These are phyloP conservation scores for Anguilla pacifica DNA, from an alignment of 2,797 vertebrate species.

Conservation along the genomic window DNA sequence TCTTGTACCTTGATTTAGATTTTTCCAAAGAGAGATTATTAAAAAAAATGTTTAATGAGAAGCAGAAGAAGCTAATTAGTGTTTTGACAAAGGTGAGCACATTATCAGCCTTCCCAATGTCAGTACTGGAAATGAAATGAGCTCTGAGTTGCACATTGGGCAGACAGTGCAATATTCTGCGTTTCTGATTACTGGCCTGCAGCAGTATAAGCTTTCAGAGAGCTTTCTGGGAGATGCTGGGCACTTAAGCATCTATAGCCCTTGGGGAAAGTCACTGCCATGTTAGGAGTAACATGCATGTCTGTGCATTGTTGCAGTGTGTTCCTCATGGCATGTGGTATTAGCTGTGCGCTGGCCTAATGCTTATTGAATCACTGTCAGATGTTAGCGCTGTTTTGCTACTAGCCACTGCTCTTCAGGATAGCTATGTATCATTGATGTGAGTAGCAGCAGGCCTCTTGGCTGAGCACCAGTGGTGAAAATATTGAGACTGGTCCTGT, in stretches of 20 bases:
- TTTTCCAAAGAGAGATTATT: conserved; percentile 26
- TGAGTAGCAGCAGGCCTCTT: not conserved
- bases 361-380: not conserved
- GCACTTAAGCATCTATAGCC: conserved; percentile 30
- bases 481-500: not conserved
- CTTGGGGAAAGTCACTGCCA: conserved; percentile 21
- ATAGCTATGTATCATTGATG: not conserved
- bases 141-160: conserved; percentile 32
- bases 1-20: conserved; percentile 47
- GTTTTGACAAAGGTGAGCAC: conserved; percentile 31
- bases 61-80: not conserved
- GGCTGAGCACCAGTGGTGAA: not conserved
- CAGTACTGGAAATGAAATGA: conserved; percentile 1
- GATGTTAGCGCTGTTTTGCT: not conserved
- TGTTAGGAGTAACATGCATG: not conserved
- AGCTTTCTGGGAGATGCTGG: conserved; percentile 33
- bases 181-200: conserved; percentile 39
- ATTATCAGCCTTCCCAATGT: conserved; percentile 41
- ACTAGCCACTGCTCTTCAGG: not conserved
- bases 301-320: not conserved
- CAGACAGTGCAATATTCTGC: conserved; percentile 44
- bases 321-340: not conserved
- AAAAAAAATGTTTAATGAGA: not conserved
- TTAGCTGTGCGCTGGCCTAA: not conserved
- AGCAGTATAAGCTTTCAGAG: conserved; percentile 39